Base-by-base conservation (phyloP, 1,140 invertebrate species). In the Antheraea pernyi region DNA sequence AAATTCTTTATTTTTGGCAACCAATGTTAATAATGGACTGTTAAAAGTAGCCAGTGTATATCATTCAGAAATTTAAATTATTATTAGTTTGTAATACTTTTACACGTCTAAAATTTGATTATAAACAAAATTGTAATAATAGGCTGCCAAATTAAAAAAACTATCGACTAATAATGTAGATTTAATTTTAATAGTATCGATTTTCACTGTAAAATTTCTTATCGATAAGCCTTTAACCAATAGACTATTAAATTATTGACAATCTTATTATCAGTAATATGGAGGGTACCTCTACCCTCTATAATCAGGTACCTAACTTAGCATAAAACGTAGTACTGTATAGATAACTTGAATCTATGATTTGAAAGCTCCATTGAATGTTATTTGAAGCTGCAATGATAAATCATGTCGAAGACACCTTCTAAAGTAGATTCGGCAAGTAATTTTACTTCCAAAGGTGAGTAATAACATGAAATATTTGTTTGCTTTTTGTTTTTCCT, bases 401-500 rank as follows among this genome's bases (percentile, higher is more conserved):
- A 53, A 53, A 53, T 53, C 46, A 85, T 85, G 81, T 82, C 81
- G 22, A 76, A 75, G 69, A 85, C 81, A 46, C 80, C 83, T 11
- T 66, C 68, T 59, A 83, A 83, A 73, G 60, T 30, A 0, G 71
- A 73, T 13, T 64, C 65, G 3, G 13, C 11, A 30, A 19, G 42
- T 19, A 62, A 70, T 63, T 84, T 81, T 70, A 78, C 67, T 61
- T 72, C 79, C 18, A 90, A 79, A 82, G 85, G 85, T 86, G 72
- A 67, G 30, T 63, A 66, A 59, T 60, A 36, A 60, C 59, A 53
- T 53, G 5, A 16, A 53, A n/a, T 61, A 53, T n/a, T 42, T 53
- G 46, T 53, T 53, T 13, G 5, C 5, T 11, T 53, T 5, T 53
- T 53, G 46, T 53, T 53, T 53, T 53, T 16, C 16, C 5, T 53